Base-by-base conservation (phyloP, 2,797 vertebrate species). In the Melopsittacus undulatus region DNA sequence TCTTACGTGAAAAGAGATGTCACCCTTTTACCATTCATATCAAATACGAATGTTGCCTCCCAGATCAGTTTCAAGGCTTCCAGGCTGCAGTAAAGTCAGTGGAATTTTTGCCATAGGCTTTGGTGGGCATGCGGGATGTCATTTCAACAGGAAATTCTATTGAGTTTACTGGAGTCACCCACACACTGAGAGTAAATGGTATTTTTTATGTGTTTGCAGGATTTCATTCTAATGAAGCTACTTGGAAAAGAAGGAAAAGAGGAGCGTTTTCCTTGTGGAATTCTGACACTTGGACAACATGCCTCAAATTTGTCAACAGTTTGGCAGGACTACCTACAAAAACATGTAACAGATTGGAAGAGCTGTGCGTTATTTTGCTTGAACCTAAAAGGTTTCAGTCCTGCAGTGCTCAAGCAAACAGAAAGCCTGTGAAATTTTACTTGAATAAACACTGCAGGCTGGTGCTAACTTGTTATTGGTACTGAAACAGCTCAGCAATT, bases 401-500 rank as follows among this genome's bases (percentile, higher is more conserved):
- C 87, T 84, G 49, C 76, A 83, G 84, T 86, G 73, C 91, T 94
- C 67, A 63, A 84, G 63, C 73, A 95, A 93, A 91, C 66, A 91
- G 86, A 86, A 91, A 75, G 73, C 46, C 79, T 88, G 94, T 81
- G 94, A 97, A 93, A 94, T 95, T 95, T 89, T 83, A 78, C 84
- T 94, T 96, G 79, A 93, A 62, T 67, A 95, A 96, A 97, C 83
- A 94, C 46, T 82, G 36, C 73, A 88, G 94, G 56, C 94, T 91
- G 89, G 91, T 95, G 73, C 74, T 94, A 86, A 93, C 91, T 96
- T 91, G 89, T 86, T 94, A 91, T 67, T 91, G 87, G 83, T 94
- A 74, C 85, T 90, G 84, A 92, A 86, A 49, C 45, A 92, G 83
- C 73, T 36, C 73, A 95, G 85, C 63, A 91, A 92, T 63, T 82